Evolutionary conservation across 2,797 vertebrate genomes (phyloP).

Genomic region (Arvicola amphibius): DNA sequence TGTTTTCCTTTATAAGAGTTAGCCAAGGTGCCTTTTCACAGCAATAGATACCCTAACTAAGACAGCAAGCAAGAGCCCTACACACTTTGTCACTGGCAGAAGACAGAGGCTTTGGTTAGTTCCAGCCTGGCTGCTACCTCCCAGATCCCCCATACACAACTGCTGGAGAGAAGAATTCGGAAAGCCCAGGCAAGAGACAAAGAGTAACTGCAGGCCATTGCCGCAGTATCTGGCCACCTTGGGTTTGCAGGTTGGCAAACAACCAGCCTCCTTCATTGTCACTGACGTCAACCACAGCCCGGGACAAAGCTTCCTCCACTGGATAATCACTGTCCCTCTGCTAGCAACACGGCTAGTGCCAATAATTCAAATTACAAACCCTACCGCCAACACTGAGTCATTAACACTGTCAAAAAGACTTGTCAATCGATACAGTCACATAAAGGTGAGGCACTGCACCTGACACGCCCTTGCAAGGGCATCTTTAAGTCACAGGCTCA

Average conservation of each 20-base stretch:
- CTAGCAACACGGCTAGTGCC: neutral
- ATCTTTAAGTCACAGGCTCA: constrained; percentile 63
- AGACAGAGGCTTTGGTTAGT: neutral
- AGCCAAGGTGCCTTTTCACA: neutral
- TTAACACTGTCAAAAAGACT: neutral
- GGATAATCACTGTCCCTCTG: neutral
- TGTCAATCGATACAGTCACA: neutral
- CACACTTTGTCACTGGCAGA: neutral
- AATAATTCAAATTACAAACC: neutral
- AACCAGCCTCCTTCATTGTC: no score
- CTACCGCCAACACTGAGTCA: neutral
- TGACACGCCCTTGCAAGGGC: rapidly evolving
- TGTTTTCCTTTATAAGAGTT: neutral
- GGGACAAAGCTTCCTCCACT: neutral
- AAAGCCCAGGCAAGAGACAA: neutral
- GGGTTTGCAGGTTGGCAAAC: neutral
- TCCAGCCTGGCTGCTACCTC: neutral
- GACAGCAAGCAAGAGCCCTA: neutral
- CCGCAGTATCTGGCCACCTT: rapidly evolving
- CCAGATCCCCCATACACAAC: rapidly evolving
- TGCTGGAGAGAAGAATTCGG: neutral
- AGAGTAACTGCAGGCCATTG: neutral
- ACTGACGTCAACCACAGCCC: neutral
- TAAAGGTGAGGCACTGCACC: neutral
- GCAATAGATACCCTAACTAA: neutral